Percentiles rank a stretch among this genome's conserved stretches.
phyloP scores from a whole-genome alignment of 1,140 invertebrate genomes.

The Rhopalosiphum maidis region DNA sequence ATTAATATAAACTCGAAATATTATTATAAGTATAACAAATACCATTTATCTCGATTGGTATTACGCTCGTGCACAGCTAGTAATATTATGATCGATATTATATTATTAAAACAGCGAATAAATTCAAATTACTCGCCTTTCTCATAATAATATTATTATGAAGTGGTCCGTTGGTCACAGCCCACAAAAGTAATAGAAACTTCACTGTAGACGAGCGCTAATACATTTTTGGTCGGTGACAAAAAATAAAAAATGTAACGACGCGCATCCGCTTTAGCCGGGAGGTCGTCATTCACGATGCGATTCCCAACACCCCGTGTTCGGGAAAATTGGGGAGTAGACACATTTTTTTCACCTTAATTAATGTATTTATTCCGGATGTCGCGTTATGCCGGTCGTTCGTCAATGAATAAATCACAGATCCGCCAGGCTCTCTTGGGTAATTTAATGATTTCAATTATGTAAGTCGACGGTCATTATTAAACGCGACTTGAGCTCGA shows the following conservation, averaged over 20 bases:
- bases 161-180: neutral
- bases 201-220: too few relatives aligned
- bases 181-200: neutral
- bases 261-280: neutral
- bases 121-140: neutral
- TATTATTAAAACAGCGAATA: neutral
- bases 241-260: neutral
- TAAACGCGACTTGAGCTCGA: neutral
- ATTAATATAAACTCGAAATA: too few relatives aligned
- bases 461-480: neutral
- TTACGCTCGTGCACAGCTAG: neutral
- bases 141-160: neutral
- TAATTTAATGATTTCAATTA: neutral
- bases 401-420: conserved; percentile 23
- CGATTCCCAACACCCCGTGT: too few relatives aligned
- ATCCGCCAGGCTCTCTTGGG: neutral
- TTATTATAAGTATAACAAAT: too few relatives aligned
- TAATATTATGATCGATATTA: neutral
- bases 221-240: neutral
- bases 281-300: neutral
- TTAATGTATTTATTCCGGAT: neutral
- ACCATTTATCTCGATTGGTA: too few relatives aligned
- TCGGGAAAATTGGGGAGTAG: too few relatives aligned
- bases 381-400: neutral
- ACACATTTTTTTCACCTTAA: neutral